Evolutionary conservation across 2,888 invertebrate genomes (phyloP).

Genomic region (Pachycephus smyrnensis): DNA sequence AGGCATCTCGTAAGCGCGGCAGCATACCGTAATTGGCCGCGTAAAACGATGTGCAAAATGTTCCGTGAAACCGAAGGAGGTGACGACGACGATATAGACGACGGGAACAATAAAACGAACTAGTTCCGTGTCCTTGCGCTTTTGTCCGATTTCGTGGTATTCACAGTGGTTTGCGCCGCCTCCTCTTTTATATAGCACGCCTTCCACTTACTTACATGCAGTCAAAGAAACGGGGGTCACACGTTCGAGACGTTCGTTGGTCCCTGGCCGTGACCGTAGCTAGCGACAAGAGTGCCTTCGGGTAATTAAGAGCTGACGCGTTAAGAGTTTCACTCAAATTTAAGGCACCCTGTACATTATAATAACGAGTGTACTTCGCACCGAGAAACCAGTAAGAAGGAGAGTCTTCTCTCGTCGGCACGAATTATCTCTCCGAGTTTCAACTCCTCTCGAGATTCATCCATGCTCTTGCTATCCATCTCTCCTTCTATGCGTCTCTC

Average conservation of each 20-base stretch:
- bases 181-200: not conserved
- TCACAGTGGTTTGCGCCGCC: not conserved
- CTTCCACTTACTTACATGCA: not conserved
- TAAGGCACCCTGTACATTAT: constrained; percentile 23
- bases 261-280: constrained; percentile 12
- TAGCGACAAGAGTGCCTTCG: not conserved
- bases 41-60: constrained; percentile 40
- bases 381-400: constrained; percentile 2
- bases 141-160: not conserved
- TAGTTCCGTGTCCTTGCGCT: not conserved
- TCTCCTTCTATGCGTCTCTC: constrained; percentile 15
- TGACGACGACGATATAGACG: not conserved
- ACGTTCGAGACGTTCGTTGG: not conserved
- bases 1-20: constrained; percentile 33
- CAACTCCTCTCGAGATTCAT: constrained; percentile 17
- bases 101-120: not conserved
- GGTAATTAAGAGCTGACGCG: constrained; percentile 5
- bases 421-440: not conserved
- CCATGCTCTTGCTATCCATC: constrained; percentile 6
- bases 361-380: constrained; percentile 21
- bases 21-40: constrained; percentile 43
- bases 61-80: constrained; percentile 37
- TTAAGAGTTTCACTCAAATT: constrained; percentile 14
- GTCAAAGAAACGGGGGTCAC: not conserved
- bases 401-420: constrained; percentile 15